Conservation (phyloP, 2,113 vertebrate genomes). For the Trogon melanurus region DNA sequence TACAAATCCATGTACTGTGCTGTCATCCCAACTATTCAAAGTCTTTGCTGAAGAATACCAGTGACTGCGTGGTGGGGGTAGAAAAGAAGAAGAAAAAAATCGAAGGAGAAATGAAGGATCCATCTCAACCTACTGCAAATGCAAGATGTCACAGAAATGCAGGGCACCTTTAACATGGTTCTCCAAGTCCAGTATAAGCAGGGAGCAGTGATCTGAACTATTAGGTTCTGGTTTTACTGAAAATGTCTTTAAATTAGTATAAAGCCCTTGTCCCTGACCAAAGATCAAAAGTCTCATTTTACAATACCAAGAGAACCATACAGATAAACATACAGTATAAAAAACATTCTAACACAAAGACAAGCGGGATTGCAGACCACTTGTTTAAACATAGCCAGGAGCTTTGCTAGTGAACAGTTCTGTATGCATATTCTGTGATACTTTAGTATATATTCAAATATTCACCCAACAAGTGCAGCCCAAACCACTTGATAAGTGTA, state of each 20-base stretch:
- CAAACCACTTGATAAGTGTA: background rate
- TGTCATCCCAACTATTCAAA: constrained; percentile 25
- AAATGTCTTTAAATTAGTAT: background rate
- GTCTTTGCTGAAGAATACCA: background rate
- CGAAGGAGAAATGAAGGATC: background rate
- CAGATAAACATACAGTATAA: background rate
- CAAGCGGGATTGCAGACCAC: background rate
- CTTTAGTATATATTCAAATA: background rate
- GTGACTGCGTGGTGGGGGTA: background rate
- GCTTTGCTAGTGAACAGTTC: background rate
- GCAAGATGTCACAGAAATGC: background rate
- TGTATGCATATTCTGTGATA: background rate
- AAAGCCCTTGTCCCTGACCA: background rate
- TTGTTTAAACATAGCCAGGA: background rate
- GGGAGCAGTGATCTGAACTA: background rate
- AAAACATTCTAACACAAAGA: background rate
- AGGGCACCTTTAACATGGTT: background rate
- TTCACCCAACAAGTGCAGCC: background rate
- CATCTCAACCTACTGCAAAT: background rate
- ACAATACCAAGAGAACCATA: background rate
- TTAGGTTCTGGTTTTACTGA: background rate
- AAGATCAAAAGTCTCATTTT: background rate
- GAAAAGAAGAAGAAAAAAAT: background rate
- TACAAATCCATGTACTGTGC: background rate
- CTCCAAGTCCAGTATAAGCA: background rate